Base-by-base conservation (phyloP, 92 coral and sea anemone genomes). In the Virgularia gustaviana region DNA sequence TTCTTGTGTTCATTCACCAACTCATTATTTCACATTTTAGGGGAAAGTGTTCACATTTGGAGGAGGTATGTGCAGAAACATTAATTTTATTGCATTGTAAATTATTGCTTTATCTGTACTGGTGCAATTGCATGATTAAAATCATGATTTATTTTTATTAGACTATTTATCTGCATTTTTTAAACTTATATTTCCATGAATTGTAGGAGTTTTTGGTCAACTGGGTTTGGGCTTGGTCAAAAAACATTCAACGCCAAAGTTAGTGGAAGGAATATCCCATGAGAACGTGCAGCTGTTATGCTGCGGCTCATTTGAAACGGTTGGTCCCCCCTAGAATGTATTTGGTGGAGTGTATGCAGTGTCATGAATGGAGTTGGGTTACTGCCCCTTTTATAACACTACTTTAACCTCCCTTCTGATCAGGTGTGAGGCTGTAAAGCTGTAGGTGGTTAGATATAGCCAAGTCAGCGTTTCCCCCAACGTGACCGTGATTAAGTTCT, bases 301-400 rank as follows among this genome's bases (percentile, higher is more conserved):
- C 67, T 92, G 98, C 78, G 98, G 98, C 7, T 89, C 98, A 4
- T 92, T 92, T 82, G 98, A 89, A 68, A 89, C 98, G 75, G 98
- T 88, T 71, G 75, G 91, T 72, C n/a, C 3, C n/a, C n/a, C n/a
- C 2, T 18, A 3, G 9, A 30, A 29, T 6, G n/a, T 15, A 25
- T 45, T 41, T 6, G 16, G 25, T 25, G 31, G 13, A 32, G 37
- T 22, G 10, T 29, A 67, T 1, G 3, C 22, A 13, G 49, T 16
- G 9, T 27, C 8, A 47, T n/a, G 27, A 4, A 3, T 36, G 24
- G 7, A 9, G 23, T 9, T n/a, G 37, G 0, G 9, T 7, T 16
- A 56, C 24, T 56, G 63, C 20, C 1, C 51, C 13, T 43, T 4
- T 43, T 22, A 43, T 43, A 43, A 43, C 20, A 43, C 20, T 43